phyloP scores from a whole-genome alignment of 2,888 invertebrate genomes.

The Drosophila seclusa region DNA sequence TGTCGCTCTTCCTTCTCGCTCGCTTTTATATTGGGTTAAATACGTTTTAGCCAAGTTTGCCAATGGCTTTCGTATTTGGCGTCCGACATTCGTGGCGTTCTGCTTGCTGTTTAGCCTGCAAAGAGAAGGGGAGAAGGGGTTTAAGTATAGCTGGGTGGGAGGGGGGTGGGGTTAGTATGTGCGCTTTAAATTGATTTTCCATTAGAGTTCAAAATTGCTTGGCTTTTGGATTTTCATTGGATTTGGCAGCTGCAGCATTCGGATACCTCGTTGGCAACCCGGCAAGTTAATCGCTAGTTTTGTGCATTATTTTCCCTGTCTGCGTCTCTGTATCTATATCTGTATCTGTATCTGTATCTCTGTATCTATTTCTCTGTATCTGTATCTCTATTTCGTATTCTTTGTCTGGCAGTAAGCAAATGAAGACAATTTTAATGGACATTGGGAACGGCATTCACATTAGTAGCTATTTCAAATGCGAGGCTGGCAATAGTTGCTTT shows the following conservation, averaged over 20 bases:
- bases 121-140: conserved; percentile 30
- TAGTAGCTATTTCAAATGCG: conserved; percentile 54
- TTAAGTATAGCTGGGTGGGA: too few species aligned
- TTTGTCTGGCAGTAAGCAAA: conserved; percentile 68
- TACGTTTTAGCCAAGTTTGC: conserved; percentile 78
- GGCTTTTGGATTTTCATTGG: conserved; percentile 78
- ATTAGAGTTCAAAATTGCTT: conserved; percentile 79
- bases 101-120: conserved; percentile 67
- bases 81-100: conserved; percentile 76
- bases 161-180: conserved; percentile 42
- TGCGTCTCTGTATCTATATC: not conserved
- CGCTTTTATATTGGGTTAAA: conserved; percentile 68
- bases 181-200: conserved; percentile 80
- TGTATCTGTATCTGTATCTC: conserved; percentile 3
- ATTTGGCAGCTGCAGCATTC: conserved; percentile 73
- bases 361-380: conserved; percentile 8
- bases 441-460: conserved; percentile 64
- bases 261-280: conserved; percentile 43
- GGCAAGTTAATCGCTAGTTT: conserved; percentile 76
- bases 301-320: conserved; percentile 55
- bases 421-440: conserved; percentile 79
- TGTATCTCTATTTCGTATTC: conserved; percentile 49
- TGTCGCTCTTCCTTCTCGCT: conserved; percentile 21
- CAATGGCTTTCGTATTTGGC: conserved; percentile 70
- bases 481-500: conserved; percentile 19